Evolutionary conservation across 2,113 vertebrate species (phyloP).

Genomic region (Cacatua alba): DNA sequence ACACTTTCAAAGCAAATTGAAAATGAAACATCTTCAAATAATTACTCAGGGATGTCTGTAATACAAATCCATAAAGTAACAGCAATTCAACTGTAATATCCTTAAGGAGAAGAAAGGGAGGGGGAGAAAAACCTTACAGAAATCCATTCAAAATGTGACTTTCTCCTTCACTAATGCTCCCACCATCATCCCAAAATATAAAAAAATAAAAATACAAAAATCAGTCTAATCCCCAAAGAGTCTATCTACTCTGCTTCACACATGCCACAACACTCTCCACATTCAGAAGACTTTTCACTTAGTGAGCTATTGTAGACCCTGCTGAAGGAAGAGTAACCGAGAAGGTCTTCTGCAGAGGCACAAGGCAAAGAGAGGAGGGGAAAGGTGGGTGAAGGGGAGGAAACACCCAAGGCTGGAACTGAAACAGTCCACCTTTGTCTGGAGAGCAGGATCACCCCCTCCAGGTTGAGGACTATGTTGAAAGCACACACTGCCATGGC

Average conservation of each 20-base stretch:
- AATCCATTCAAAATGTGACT: not conserved
- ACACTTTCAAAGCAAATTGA: conserved; percentile 42
- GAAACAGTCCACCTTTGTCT: conserved; percentile 75
- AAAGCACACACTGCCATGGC: not conserved
- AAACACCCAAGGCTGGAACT: not conserved
- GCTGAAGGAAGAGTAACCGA: not conserved
- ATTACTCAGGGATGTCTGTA: conserved; percentile 21
- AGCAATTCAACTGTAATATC: not conserved
- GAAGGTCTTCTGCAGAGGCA: conserved; percentile 13
- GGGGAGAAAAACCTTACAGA: not conserved
- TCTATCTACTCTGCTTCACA: not conserved
- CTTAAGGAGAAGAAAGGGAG: not conserved
- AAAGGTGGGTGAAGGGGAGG: not conserved
- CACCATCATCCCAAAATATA: not conserved
- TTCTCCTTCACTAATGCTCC: not conserved
- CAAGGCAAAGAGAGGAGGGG: not conserved
- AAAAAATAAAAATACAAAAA: not conserved
- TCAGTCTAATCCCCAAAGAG: not conserved
- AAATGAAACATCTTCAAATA: conserved; percentile 55
- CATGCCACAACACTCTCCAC: not conserved
- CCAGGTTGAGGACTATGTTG: conserved; percentile 2
- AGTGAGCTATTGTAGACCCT: not conserved
- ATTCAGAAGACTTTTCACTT: not conserved
- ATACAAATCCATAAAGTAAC: conserved; percentile 30
- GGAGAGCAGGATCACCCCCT: conserved; percentile 33